Conservation (phyloP, 2,797 vertebrate genomes). For the Mormyrus hasselquistii region DNA sequence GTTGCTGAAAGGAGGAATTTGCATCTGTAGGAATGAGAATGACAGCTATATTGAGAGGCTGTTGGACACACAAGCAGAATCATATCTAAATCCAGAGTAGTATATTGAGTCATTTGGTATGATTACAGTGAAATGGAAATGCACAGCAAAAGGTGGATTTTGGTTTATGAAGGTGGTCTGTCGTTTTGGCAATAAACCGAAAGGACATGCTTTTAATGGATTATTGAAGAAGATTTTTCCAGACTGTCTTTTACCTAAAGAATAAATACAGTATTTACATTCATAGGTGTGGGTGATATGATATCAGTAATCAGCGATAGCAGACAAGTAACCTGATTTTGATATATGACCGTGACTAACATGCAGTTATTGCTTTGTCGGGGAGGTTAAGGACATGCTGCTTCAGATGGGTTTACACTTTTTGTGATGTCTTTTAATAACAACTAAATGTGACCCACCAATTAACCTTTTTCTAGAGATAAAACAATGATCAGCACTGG, state of each 20-base stretch:
- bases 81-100: background rate
- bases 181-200: background rate
- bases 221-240: background rate
- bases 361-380: background rate
- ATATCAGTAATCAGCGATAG: background rate
- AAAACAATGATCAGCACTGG: background rate
- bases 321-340: background rate
- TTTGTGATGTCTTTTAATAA: background rate
- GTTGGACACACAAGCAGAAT: background rate
- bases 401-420: background rate
- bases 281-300: background rate
- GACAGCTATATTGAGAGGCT: background rate
- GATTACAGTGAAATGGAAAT: background rate
- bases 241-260: background rate
- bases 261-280: background rate
- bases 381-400: background rate
- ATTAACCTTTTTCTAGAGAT: background rate
- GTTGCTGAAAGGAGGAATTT: background rate
- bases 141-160: background rate
- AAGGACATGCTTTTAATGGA: background rate
- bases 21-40: background rate
- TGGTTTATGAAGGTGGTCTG: background rate
- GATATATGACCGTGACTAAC: background rate
- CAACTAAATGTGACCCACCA: background rate
- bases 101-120: background rate